phyloP scores from a whole-genome alignment of 2,888 invertebrate species.

The Rhagonycha fulva region DNA sequence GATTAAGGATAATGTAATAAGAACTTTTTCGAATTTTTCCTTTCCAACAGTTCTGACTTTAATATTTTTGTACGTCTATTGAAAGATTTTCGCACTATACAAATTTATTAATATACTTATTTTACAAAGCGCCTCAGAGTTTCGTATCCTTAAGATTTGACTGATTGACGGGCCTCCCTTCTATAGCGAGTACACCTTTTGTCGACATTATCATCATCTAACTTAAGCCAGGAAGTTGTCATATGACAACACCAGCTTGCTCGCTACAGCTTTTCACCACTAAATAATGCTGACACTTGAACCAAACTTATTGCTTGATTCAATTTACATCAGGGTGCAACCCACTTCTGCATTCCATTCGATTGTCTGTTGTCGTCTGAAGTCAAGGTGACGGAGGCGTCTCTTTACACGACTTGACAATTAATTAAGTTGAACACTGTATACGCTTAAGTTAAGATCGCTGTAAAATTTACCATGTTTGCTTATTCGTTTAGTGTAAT shows the following conservation, averaged over 20 bases:
- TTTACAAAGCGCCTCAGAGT: neutral
- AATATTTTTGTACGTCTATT: neutral
- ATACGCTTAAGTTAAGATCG: slow-evolving; percentile 24
- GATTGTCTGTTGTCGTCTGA: slow-evolving; percentile 9
- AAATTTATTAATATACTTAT: neutral
- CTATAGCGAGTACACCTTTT: neutral
- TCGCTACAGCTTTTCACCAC: slow-evolving; percentile 16
- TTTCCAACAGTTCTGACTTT: too few species aligned
- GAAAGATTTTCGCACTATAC: neutral
- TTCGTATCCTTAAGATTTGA: neutral
- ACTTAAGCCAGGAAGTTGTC: slow-evolving; percentile 9
- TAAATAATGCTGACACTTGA: slow-evolving; percentile 19
- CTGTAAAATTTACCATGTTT: slow-evolving; percentile 20
- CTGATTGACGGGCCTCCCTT: neutral
- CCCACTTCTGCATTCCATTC: slow-evolving; percentile 14
- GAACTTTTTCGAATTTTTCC: too few species aligned
- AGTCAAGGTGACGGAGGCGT: slow-evolving; percentile 19
- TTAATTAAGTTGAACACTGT: slow-evolving; percentile 26
- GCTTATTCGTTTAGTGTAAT: slow-evolving; percentile 16
- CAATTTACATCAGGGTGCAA: slow-evolving; percentile 15
- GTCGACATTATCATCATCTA: neutral
- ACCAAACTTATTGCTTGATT: slow-evolving; percentile 24
- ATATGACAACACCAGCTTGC: slow-evolving; percentile 13
- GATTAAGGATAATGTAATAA: too few species aligned
- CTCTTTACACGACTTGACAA: slow-evolving; percentile 20